Evolutionary conservation across 2,888 invertebrate species (phyloP).

Genomic region (Eumerus sabulonum): DNA sequence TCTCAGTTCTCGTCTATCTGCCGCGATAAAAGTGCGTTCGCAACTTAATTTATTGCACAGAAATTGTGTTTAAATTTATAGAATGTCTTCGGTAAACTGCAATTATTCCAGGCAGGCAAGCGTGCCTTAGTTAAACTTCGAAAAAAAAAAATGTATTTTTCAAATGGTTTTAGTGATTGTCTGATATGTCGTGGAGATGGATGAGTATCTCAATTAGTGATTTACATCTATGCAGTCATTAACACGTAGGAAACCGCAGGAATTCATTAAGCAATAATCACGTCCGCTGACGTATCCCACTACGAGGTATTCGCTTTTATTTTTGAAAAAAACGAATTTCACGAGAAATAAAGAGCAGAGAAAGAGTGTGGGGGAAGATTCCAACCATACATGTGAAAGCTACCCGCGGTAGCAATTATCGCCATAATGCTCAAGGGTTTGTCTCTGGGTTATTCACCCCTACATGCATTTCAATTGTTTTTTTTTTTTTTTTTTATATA

Average conservation of each 20-base stretch:
- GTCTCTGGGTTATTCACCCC: slow-evolving; percentile 61
- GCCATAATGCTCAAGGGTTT: slow-evolving; percentile 63
- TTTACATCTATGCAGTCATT: slow-evolving; percentile 19
- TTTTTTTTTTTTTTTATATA: too few species aligned
- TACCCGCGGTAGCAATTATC: slow-evolving; percentile 68
- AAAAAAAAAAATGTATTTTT: too few species aligned
- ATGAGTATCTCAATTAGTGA: slow-evolving; percentile 3
- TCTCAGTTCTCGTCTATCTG: slow-evolving; percentile 47
- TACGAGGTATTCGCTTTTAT: slow-evolving; percentile 8
- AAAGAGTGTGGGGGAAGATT: slow-evolving; percentile 3
- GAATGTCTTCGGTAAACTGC: neutral
- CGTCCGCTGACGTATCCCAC: slow-evolving; percentile 38
- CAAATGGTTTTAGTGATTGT: too few species aligned
- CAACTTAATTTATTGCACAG: slow-evolving; percentile 49
- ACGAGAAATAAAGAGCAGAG: too few species aligned
- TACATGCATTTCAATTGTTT: slow-evolving; percentile 16
- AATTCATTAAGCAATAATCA: slow-evolving; percentile 65
- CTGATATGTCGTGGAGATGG: neutral
- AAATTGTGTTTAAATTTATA: slow-evolving; percentile 31
- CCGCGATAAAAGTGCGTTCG: slow-evolving; percentile 48
- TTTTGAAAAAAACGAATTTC: slow-evolving; percentile 43
- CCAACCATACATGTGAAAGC: slow-evolving; percentile 44
- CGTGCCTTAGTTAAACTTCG: too few species aligned
- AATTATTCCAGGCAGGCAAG: neutral
- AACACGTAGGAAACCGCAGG: slow-evolving; percentile 62